Base-by-base conservation (phyloP, 2,888 invertebrate genomes). In the Drosophila melanosoma region DNA sequence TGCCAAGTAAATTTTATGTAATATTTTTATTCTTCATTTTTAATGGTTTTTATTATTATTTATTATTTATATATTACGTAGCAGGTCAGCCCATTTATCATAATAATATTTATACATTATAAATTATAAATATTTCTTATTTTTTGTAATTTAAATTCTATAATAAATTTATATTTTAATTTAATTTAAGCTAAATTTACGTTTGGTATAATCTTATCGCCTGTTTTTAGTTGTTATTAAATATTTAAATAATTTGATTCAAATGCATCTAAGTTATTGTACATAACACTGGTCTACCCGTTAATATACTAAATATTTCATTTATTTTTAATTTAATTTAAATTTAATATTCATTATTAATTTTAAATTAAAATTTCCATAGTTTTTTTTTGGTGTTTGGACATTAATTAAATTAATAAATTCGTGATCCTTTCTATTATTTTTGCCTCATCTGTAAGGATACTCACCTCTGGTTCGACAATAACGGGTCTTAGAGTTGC, bases 401-500 rank as follows among this genome's bases (percentile, higher is more conserved):
- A 23, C 8, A 53, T 23, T 23, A 15, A 20, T 8, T 45, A 42
- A 42, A 40, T 38, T 4, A 40, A 40, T 10, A 17, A 38, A 40
- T 40, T 15, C 15, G 17, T 20, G 12, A 15, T 4, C 23, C 7
- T 8, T 45, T 8, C 23, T 45, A 23, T 45, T 23, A 23, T 23
- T 23, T 45, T 45, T 45, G 45, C 45, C 45, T 15, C 23, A 32
- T n/a, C 7, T 29, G 20, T 12, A 3, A n/a, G n/a, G 20, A 36
- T 11, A 20, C 65, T 73, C 79, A 93, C 93, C 91, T 93, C 89
- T 74, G 93, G 92, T 75, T 92, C 91, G 56, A 93, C 91, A 74
- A 93, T 93, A 52, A 93, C 91, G 64, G 92, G 93, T 78, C 92
- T 93, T 2, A 93, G 83, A 17, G 74, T 78, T 48, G 90, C 88